These are phyloP conservation scores for Nomada goodeniana DNA, from an alignment of 2,888 invertebrate genomes.

Conservation along the genomic window DNA sequence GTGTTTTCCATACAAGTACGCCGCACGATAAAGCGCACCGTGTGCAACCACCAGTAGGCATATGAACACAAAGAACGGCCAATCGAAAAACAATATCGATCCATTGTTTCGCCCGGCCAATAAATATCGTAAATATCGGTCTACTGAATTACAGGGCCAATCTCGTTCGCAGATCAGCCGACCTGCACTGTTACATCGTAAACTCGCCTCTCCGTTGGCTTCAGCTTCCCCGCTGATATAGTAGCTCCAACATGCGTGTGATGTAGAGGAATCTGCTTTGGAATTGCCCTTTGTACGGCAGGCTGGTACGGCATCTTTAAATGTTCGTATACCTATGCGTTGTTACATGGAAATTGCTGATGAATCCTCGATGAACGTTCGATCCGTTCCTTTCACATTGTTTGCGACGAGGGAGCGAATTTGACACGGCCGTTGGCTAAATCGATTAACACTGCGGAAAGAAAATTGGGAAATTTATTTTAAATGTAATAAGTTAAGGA, in stretches of 20 bases:
- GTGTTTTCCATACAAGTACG: constrained; percentile 30
- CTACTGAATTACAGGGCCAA: constrained; percentile 73
- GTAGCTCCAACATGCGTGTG: constrained; percentile 35
- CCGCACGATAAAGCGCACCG: constrained; percentile 9
- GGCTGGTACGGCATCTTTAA: too few relatives aligned
- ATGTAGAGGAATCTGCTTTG: constrained; percentile 36
- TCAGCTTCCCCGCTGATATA: constrained; percentile 34
- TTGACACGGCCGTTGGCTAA: too few relatives aligned
- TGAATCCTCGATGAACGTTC: too few relatives aligned
- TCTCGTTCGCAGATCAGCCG: constrained; percentile 69
- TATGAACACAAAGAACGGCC: constrained; percentile 64
- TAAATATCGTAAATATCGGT: constrained; percentile 83
- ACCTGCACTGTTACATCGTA: constrained; percentile 57
- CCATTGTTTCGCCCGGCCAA: constrained; percentile 82
- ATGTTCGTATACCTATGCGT: too few relatives aligned
- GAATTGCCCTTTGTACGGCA: constrained; percentile 6
- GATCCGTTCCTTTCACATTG: too few relatives aligned
- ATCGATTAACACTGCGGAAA: too few relatives aligned
- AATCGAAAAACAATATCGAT: constrained; percentile 85
- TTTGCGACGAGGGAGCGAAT: too few relatives aligned
- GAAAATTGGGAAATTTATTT: too few relatives aligned
- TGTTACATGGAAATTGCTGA: too few relatives aligned
- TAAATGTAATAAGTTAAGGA: too few relatives aligned
- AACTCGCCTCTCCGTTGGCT: constrained; percentile 40
- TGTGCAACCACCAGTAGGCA: constrained; percentile 22